Base-by-base conservation (phyloP, 1,140 invertebrate species). In the Aphelinus certus region DNA sequence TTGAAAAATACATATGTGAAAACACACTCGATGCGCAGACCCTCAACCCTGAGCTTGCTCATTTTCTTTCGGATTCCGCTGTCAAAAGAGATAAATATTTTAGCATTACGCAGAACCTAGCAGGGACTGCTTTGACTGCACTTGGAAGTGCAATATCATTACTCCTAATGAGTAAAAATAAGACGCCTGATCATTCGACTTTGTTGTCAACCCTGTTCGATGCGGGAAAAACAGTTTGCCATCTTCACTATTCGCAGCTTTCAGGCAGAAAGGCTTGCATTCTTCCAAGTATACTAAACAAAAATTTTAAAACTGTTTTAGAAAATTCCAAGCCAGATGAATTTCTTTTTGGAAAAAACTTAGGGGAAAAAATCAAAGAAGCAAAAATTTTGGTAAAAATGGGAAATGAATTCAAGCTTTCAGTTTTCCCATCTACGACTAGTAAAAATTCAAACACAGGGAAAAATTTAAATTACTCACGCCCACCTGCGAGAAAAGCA, bases 81-180 rank as follows among this genome's bases (percentile, higher is more conserved):
- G 42, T 69, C 45, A 77, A 70, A n/a, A 4, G 57, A 4, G 76
- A 77, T 10, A 58, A 45, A 1, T 66, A 72, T 76, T 26, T 58
- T 6, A 64, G 57, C n/a, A n/a, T 55, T 9, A 53, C 67, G n/a
- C 75, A 72, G 47, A 63, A 69, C 2, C 56, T 63, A 6, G 42
- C 53, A 26, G 70, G 64, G 6, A 9, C 70, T 9, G 64, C 64
- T 1, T 26, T 71, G 2, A 26, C 57, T 9, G 64, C 64, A 0
- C 10, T 68, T 9, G 9, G 63, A 2, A 69, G 63, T 43, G 56
- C 64, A 42, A 71, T 55, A 6, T 76, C 69, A n/a, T 58, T 62
- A 6, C 43, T 76, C 26, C 45, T 70, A 43, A n/a, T n/a, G n/a
- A n/a, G n/a, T n/a, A n/a, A n/a, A n/a, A 67, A 4, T 26, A 62